Evolutionary conservation across 2,113 vertebrate genomes (phyloP).

Genomic region (Calyptomena viridis): DNA sequence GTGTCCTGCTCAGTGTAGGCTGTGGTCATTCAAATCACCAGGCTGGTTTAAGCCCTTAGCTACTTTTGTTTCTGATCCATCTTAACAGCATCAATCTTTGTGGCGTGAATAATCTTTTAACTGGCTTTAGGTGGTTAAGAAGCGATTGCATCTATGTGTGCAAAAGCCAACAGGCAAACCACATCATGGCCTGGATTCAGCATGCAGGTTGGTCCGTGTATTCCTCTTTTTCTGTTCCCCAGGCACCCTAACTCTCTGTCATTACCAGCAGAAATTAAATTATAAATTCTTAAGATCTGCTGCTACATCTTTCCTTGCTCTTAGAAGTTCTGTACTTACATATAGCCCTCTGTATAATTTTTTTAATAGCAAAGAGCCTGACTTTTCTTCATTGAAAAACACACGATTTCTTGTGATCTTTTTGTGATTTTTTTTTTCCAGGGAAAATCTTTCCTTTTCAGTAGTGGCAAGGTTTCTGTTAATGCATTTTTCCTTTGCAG

Average conservation of each 20-base stretch:
- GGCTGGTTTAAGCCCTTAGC: not conserved
- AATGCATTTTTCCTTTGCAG: not conserved
- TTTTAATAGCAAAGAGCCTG: not conserved
- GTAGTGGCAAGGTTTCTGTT: not conserved
- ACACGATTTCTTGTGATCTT: not conserved
- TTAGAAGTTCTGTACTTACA: not conserved
- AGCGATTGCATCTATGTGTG: not conserved
- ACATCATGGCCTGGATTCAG: not conserved
- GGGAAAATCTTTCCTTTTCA: not conserved
- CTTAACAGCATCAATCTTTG: not conserved
- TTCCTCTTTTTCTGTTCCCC: not conserved
- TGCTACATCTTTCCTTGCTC: not conserved
- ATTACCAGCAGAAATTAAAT: not conserved
- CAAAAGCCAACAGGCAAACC: not conserved
- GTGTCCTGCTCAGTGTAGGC: not conserved
- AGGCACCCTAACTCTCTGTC: not conserved
- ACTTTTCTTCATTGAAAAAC: not conserved
- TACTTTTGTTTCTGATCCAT: not conserved
- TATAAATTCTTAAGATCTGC: not conserved
- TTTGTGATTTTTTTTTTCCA: not conserved
- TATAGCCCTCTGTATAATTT: not conserved
- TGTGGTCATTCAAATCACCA: not conserved
- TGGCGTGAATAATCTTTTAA: not conserved
- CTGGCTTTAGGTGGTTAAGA: not conserved
- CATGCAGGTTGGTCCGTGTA: not conserved